Evolutionary conservation across 2,797 vertebrate species (phyloP), one percentile per base, ranked within the genome.

Genomic region (Limnodromus scolopaceus): DNA sequence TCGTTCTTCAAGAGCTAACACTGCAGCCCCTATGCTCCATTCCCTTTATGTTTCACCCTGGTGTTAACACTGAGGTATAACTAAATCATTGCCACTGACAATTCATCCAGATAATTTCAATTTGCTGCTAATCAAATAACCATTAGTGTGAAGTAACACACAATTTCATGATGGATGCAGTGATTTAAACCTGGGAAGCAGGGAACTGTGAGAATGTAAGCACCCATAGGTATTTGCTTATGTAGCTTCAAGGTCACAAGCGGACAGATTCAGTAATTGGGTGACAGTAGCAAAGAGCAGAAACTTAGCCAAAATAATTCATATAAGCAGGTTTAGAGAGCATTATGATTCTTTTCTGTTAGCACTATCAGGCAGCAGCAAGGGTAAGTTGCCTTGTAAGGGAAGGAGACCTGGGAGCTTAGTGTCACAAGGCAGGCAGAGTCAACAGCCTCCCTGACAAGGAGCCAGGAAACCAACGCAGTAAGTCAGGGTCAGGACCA

Each of bases 81-180:
- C 32, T 94, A 91, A 94, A 65, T 89, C 65, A 54, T 43, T 91
- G 72, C 27, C 45, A 54, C 61, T 78, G 58, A 72, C 79, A 93
- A 78, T 86, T 95, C 76, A 92, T 61, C 65, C 65, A 89, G 46
- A 81, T 91, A 90, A 91, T 93, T 95, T 94, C 91, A 93, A 58
- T 92, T 92, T 96, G 58, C 71, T 87, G 41, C 54, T 95, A 96
- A 96, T 89, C 89, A 94, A 94, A 95, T 81, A 90, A 74, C 54
- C 54, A 80, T 93, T 91, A 92, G 13, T 58, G 74, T 87, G 85
- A 95, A 74, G 54, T 55, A 87, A 71, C 19, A 55, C 13, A 8
- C 38, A 91, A 34, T 84, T 95, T 60, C 74, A 87, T 84, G 76
- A 95, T 77, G 63, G 75, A 94, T 92, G 74, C 28, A 84, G 54